Percentiles rank a stretch among this genome's conserved stretches.
Evolutionary conservation across 1,140 invertebrate genomes (phyloP).

Genomic region (Bombus huntii): DNA sequence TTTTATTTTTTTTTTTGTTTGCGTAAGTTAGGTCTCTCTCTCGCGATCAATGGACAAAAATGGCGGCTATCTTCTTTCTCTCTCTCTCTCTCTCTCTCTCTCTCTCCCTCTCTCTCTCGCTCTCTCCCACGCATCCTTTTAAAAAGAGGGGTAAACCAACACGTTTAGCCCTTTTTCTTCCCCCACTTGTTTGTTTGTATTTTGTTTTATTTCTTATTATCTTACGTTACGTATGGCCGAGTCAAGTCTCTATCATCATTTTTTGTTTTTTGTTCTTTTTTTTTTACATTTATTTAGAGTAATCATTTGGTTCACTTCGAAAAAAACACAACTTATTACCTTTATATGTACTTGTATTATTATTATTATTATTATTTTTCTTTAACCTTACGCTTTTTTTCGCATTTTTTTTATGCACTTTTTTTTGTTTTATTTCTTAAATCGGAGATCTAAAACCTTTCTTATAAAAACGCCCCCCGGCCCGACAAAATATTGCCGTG

Average conservation of each 20-base stretch:
- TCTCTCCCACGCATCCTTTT: conserved; percentile 55
- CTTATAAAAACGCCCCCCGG: conserved; percentile 80
- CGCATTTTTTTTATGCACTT: conserved; percentile 35
- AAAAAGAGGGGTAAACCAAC: conserved; percentile 31
- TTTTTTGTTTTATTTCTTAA: conserved; percentile 55
- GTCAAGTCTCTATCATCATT: conserved; percentile 72
- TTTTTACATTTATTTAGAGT: conserved; percentile 52
- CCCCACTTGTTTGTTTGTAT: background rate
- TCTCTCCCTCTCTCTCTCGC: conserved; percentile 40
- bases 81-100: conserved; percentile 33
- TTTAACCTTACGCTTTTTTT: conserved; percentile 18
- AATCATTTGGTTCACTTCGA: conserved; percentile 72
- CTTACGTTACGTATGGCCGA: conserved; percentile 74
- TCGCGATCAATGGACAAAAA: conserved; percentile 13
- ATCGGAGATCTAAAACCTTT: conserved; percentile 73
- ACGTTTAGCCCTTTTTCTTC: conserved; percentile 36
- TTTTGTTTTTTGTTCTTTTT: conserved; percentile 47
- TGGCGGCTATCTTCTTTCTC: conserved; percentile 20
- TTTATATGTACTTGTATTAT: conserved; percentile 36
- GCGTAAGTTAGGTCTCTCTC: conserved; percentile 23
- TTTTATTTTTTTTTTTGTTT: background rate
- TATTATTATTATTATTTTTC: conserved; percentile 33
- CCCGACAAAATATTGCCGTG: conserved; percentile 81
- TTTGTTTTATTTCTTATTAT: conserved; percentile 57
- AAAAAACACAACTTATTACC: conserved; percentile 54